Percentiles rank a stretch among this genome's conserved stretches.
phyloP scores from a whole-genome alignment of 1,140 invertebrate genomes.

The Bombus polaris region DNA sequence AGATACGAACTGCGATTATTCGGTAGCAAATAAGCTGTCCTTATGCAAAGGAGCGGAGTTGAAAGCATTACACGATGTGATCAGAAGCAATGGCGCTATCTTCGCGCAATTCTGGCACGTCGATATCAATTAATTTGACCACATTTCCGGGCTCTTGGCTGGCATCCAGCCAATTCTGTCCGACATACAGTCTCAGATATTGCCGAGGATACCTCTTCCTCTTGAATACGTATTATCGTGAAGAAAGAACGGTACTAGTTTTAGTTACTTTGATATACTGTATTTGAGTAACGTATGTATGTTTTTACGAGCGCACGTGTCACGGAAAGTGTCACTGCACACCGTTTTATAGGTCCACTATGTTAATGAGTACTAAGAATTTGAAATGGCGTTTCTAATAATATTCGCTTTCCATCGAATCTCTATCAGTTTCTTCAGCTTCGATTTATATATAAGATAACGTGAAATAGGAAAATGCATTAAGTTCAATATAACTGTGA shows the following conservation, averaged over 20 bases:
- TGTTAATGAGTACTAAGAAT: not conserved
- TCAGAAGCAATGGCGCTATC: constrained; percentile 17
- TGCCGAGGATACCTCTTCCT: not conserved
- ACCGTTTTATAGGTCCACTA: not conserved
- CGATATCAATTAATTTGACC: constrained; percentile 74
- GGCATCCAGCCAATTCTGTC: constrained; percentile 64
- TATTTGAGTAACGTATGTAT: not conserved
- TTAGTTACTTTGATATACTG: not conserved
- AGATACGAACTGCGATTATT: not conserved
- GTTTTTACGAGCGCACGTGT: not conserved
- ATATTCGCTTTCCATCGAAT: not conserved
- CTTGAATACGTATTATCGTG: not conserved
- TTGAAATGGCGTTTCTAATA: not conserved
- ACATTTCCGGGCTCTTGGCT: constrained; percentile 53
- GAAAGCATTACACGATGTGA: constrained; percentile 17
- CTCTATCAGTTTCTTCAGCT: not conserved
- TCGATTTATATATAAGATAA: too few relatives aligned
- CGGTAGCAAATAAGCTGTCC: not conserved
- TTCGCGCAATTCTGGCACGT: constrained; percentile 60
- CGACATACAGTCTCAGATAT: constrained; percentile 65
- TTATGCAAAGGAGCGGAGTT: not conserved
- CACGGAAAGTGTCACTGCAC: not conserved
- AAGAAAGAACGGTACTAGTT: not conserved
- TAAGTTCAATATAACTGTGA: too few relatives aligned
- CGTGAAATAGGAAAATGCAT: too few relatives aligned